These are phyloP conservation scores for Lasius platythorax DNA, from an alignment of 2,888 invertebrate species.

Conservation along the genomic window DNA sequence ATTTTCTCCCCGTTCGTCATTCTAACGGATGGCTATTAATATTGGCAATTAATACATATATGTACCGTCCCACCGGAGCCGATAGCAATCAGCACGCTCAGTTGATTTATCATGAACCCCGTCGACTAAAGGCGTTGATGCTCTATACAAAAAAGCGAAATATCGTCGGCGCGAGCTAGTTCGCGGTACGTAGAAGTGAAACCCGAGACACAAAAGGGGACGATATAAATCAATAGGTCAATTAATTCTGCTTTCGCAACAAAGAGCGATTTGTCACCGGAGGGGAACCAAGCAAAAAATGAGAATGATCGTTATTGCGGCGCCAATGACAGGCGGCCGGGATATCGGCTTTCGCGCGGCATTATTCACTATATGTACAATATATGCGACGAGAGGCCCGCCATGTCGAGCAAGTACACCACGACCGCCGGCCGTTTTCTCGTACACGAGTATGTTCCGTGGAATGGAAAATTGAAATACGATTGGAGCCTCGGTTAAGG, in stretches of 20 bases:
- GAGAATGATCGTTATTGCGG: conserved; percentile 57
- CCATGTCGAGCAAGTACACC: background rate
- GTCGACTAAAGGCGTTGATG: conserved; percentile 37
- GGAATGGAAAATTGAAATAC: conserved; percentile 61
- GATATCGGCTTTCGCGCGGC: conserved; percentile 45
- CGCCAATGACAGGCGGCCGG: conserved; percentile 44
- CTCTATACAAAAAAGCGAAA: conserved; percentile 41
- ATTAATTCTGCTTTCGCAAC: conserved; percentile 54
- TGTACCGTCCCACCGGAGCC: conserved; percentile 3
- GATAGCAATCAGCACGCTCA: conserved; percentile 41
- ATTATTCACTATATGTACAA: conserved; percentile 30
- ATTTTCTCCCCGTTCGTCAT: conserved; percentile 32
- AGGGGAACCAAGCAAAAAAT: conserved; percentile 38
- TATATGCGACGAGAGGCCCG: background rate
- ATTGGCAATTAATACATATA: conserved; percentile 43
- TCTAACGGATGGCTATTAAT: conserved; percentile 32
- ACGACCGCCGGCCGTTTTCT: conserved; percentile 39
- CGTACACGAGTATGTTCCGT: background rate
- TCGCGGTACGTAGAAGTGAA: conserved; percentile 35
- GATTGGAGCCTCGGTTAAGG: conserved; percentile 44
- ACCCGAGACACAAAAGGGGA: conserved; percentile 31
- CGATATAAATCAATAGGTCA: conserved; percentile 55
- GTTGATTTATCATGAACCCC: conserved; percentile 49
- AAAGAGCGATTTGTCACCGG: conserved; percentile 52
- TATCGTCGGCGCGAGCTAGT: conserved; percentile 1